Base-by-base conservation (phyloP, 1,140 invertebrate species). In the Trichogramma pretiosum region DNA sequence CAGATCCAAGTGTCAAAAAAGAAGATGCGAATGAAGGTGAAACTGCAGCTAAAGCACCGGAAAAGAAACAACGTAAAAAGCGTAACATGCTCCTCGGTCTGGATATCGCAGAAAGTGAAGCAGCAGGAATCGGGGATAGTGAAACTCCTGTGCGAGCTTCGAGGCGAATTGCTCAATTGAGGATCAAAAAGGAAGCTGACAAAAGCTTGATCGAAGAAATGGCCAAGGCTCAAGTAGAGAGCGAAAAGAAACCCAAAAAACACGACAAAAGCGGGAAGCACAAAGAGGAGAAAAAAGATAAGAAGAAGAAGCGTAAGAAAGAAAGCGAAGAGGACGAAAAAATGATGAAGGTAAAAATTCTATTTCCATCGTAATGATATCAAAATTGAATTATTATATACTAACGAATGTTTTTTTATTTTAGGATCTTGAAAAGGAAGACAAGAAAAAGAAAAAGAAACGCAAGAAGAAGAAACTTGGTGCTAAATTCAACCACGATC, bases 111-210 rank as follows among this genome's bases (percentile, higher is more conserved):
- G 67, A 64, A 28, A 67, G 71, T 32, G 57, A 61, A 19, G 14
- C 49, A 5, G 52, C 60, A 22, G 18, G 41, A 9, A 47, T 18
- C 14, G 50, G 54, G 21, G 22, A 33, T 5, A 56, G 62, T 11
- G 68, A 68, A 18, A 72, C 77, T 4, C 80, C 81, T 1, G 79
- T 87, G 3, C 67, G 87, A 14, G 83, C 85, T 56, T 89, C 85
- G 7, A 73, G 87, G 3, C 72, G 88, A 39, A 88, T 92, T 56
- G 88, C 88, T 0, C 86, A 89, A 59, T 75, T 89, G 50, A 87
- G 89, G 55, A 88, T 90, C 38, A 85, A 83, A 49, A 86, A 89
- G 60, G 85, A 88, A 63, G 82, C 83, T 0, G 84, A 90, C 42
- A 62, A 83, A 8, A 73, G 83, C 34, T 63, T 81, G 23, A 83